Percentiles rank a stretch among this genome's conserved stretches.
These are phyloP conservation scores for Gymnocephalus cernua DNA, from an alignment of 2,113 vertebrate genomes.

Conservation along the genomic window DNA sequence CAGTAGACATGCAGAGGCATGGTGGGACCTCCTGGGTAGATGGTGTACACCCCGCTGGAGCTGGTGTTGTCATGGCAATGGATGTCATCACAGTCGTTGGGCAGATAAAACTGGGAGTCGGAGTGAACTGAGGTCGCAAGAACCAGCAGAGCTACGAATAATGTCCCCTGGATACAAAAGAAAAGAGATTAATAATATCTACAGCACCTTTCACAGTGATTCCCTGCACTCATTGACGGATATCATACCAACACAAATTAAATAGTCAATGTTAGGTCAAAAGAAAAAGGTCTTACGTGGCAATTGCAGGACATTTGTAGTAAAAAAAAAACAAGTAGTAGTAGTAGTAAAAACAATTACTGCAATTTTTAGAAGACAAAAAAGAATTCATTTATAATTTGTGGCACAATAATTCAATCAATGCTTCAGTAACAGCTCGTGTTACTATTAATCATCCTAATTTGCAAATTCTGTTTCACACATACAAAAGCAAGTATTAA, in stretches of 20 bases:
- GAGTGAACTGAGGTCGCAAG: constrained; percentile 10
- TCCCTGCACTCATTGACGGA: neutral
- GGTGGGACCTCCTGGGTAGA: constrained; percentile 83
- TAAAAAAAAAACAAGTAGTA: no score
- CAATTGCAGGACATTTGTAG: neutral
- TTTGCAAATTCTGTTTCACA: no score
- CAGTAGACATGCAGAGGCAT: constrained; percentile 85
- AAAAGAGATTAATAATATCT: neutral
- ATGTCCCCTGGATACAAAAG: neutral
- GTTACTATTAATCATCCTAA: no score
- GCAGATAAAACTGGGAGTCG: constrained; percentile 20
- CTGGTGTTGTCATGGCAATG: constrained; percentile 48
- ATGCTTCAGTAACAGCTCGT: neutral
- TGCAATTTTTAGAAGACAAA: neutral
- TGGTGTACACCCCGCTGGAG: constrained; percentile 83
- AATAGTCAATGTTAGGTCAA: neutral
- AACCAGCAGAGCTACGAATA: constrained; percentile 26
- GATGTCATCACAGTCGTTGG: constrained; percentile 64
- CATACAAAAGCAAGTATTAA: no score
- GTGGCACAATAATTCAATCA: neutral
- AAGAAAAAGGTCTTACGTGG: neutral
- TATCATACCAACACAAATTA: neutral
- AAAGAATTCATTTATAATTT: neutral
- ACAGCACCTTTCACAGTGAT: neutral
- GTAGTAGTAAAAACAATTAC: neutral